These are phyloP conservation scores for Squalus acanthias DNA, from an alignment of 2,797 vertebrate species.

Conservation along the genomic window DNA sequence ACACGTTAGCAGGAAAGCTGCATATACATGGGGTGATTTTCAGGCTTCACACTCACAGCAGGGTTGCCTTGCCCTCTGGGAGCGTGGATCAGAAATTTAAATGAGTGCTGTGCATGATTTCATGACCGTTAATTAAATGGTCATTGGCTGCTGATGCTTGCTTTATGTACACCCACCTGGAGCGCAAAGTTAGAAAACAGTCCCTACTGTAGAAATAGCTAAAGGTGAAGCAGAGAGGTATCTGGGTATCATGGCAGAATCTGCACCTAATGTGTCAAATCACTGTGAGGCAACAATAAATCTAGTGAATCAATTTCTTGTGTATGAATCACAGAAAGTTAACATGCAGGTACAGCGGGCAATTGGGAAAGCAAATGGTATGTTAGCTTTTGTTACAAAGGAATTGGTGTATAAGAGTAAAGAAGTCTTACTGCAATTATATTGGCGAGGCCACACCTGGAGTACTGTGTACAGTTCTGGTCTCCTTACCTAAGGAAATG, in stretches of 20 bases:
- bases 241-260: not conserved
- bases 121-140: not conserved
- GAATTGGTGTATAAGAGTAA: no score
- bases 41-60: not conserved
- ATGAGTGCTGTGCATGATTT: not conserved
- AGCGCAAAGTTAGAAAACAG: not conserved
- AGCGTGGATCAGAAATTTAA: not conserved
- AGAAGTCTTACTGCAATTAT: no score
- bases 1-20: not conserved
- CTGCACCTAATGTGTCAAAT: not conserved
- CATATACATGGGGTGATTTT: not conserved
- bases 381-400: no score
- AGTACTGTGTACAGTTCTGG: no score
- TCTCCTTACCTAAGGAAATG: no score
- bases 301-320: not conserved
- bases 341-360: no score
- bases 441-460: no score
- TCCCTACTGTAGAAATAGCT: not conserved
- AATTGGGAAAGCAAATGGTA: no score
- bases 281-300: not conserved
- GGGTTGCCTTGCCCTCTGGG: not conserved
- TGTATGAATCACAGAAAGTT: no score
- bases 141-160: not conserved
- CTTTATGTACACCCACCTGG: no score
- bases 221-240: not conserved